Percentiles rank a stretch among this genome's conserved stretches.
Conservation (phyloP, 2,888 invertebrate species). For the Tetranychus truncatus region DNA sequence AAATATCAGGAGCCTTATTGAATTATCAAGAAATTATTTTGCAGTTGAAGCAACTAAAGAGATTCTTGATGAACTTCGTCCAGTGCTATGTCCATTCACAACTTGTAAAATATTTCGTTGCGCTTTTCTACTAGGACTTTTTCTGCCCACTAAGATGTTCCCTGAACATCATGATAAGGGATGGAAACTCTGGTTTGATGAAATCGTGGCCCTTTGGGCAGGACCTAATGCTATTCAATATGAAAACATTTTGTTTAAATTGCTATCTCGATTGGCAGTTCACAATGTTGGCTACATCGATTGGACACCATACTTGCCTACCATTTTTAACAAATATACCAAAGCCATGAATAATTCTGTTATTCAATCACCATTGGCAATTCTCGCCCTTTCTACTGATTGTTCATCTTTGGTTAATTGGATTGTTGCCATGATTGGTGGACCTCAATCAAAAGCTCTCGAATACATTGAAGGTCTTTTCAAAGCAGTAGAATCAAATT, state of each 20-base stretch:
- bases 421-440: conserved; percentile 41
- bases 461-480: conserved; percentile 58
- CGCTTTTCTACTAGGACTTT: conserved; percentile 48
- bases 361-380: conserved; percentile 36
- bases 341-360: neutral
- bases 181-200: conserved; percentile 54
- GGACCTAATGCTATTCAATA: conserved; percentile 53
- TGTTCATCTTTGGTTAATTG: conserved; percentile 30
- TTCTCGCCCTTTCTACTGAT: conserved; percentile 43
- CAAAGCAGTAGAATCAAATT: conserved; percentile 62
- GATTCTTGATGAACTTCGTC: conserved; percentile 62
- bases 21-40: conserved; percentile 41
- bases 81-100: conserved; percentile 55
- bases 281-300: conserved; percentile 62
- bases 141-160: conserved; percentile 53
- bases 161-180: conserved; percentile 45
- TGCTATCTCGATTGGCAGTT: conserved; percentile 53
- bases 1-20: conserved; percentile 32
- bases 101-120: conserved; percentile 35
- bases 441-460: conserved; percentile 33
- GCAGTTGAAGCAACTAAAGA: conserved; percentile 56
- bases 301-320: conserved; percentile 66
- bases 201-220: conserved; percentile 58
- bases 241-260: conserved; percentile 51
- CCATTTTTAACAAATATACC: conserved; percentile 34